These are phyloP conservation scores for Hyalella azteca DNA, from an alignment of 2,888 invertebrate genomes.

Conservation along the genomic window DNA sequence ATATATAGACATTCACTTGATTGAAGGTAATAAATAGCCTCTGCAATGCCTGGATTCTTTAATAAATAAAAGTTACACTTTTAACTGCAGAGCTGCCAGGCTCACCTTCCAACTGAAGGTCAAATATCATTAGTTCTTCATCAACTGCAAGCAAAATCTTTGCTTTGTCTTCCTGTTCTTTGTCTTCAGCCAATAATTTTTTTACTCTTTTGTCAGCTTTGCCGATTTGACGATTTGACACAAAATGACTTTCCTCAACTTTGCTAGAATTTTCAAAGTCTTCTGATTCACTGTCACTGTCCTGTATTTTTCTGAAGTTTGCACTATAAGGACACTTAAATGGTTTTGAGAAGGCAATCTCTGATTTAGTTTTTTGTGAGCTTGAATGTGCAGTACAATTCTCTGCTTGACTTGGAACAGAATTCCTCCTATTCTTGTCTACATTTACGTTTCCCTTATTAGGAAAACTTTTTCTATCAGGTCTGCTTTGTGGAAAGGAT, in stretches of 20 bases:
- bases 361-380: not conserved
- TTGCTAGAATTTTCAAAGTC: not conserved
- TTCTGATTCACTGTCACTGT: conserved; percentile 6
- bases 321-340: not conserved
- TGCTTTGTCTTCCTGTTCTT: not conserved
- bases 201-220: conserved; percentile 18
- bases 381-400: too few species aligned
- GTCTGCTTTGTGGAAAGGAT: not conserved
- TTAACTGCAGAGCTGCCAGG: too few species aligned
- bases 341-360: not conserved
- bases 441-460: too few species aligned
- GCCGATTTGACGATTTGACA: not conserved
- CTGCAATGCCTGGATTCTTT: too few species aligned
- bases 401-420: too few species aligned
- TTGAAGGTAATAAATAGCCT: too few species aligned
- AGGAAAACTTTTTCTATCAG: too few species aligned
- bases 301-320: not conserved
- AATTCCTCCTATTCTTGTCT: too few species aligned
- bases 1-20: too few species aligned
- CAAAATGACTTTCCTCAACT: not conserved
- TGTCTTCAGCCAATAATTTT: conserved; percentile 15
- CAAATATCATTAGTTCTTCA: conserved; percentile 13
- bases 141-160: conserved; percentile 12
- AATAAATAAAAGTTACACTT: too few species aligned
- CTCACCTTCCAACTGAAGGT: conserved; percentile 27